phyloP scores from a whole-genome alignment of 2,888 invertebrate species.

The Drosophila birchii region DNA sequence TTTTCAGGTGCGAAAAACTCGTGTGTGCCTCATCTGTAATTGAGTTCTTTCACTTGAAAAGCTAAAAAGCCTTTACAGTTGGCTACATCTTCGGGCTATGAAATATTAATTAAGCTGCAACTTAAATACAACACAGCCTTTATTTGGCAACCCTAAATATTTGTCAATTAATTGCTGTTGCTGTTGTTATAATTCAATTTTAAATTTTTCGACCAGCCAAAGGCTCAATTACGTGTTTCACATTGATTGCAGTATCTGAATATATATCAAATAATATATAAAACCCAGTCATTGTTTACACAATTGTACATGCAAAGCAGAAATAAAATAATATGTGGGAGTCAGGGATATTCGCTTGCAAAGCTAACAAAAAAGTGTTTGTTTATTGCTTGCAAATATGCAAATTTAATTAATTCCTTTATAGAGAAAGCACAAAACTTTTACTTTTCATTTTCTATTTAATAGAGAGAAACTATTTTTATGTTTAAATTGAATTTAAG shows the following conservation, averaged over 20 bases:
- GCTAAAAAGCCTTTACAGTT: background rate
- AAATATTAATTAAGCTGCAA: slow-evolving; percentile 10
- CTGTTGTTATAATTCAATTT: slow-evolving; percentile 8
- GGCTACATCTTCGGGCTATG: background rate
- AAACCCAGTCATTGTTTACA: background rate
- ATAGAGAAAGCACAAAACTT: background rate
- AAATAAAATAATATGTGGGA: background rate
- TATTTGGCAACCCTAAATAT: background rate
- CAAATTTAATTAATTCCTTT: background rate
- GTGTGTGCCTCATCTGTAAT: background rate
- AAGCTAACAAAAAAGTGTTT: background rate
- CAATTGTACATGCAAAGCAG: slow-evolving; percentile 1
- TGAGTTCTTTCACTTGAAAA: slow-evolving; percentile 2
- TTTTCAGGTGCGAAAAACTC: slow-evolving; percentile 26
- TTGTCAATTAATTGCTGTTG: background rate
- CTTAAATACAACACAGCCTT: background rate
- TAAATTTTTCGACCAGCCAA: background rate
- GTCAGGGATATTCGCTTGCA: background rate
- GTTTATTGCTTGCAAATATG: slow-evolving; percentile 2
- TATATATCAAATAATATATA: background rate
- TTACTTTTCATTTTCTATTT: background rate
- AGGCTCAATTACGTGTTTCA: background rate
- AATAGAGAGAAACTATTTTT: background rate
- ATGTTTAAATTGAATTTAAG: background rate
- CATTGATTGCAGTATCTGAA: background rate